Percentiles rank a stretch among this genome's conserved stretches.
Evolutionary conservation across 64 coral and sea anemone species (phyloP).

Genomic region (Cladopsammia gracilis): DNA sequence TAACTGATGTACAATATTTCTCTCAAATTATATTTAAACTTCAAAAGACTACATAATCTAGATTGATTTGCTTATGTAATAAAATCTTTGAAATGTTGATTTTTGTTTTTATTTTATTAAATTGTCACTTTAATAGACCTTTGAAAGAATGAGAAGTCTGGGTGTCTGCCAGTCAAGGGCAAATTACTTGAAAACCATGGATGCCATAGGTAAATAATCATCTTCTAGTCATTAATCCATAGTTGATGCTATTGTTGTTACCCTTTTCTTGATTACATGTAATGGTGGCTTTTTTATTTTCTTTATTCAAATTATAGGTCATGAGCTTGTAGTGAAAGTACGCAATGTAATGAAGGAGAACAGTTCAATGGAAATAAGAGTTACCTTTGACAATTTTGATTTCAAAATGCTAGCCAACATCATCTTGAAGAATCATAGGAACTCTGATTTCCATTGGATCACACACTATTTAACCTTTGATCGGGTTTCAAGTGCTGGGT

Average conservation of each 20-base stretch:
- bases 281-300: neutral
- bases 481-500: constrained; percentile 30
- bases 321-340: constrained; percentile 49
- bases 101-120: neutral
- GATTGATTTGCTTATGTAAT: too few species aligned
- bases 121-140: constrained; percentile 6
- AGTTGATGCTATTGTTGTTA: too few species aligned
- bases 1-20: too few species aligned
- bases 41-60: too few species aligned
- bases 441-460: constrained; percentile 56
- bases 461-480: constrained; percentile 48
- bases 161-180: constrained; percentile 30
- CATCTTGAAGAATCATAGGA: constrained; percentile 53
- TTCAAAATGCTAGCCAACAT: constrained; percentile 61
- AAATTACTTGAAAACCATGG: constrained; percentile 33
- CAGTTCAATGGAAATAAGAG: constrained; percentile 55
- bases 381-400: constrained; percentile 42
- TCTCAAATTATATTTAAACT: too few species aligned
- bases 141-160: constrained; percentile 26
- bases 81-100: neutral
- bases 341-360: constrained; percentile 31
- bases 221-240: too few species aligned
- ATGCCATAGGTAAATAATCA: constrained; percentile 10
- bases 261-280: too few species aligned
- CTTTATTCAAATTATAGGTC: constrained; percentile 2